phyloP scores from a whole-genome alignment of 2,797 vertebrate species.

The Distichodus sexfasciatus region DNA sequence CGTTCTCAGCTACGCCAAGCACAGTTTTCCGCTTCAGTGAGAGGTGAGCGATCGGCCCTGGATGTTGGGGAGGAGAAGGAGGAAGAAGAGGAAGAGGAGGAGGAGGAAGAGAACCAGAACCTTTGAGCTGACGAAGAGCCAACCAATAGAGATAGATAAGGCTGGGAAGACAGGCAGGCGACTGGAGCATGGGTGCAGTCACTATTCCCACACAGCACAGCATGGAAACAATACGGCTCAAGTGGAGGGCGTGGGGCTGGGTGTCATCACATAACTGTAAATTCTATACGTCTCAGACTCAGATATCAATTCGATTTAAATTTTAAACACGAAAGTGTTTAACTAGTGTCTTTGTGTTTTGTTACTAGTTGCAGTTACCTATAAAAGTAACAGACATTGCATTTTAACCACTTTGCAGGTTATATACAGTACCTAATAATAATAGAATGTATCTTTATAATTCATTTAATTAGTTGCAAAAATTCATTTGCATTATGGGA shows the following conservation, averaged over 20 bases:
- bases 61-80: slow-evolving; percentile 32
- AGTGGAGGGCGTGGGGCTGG: neutral
- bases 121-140: slow-evolving; percentile 40
- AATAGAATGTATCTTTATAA: no score
- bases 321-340: no score
- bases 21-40: slow-evolving; percentile 79
- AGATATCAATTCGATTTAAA: no score
- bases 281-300: no score
- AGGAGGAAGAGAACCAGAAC: slow-evolving; percentile 52
- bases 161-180: slow-evolving; percentile 23
- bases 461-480: no score
- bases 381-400: no score
- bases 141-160: slow-evolving; percentile 14
- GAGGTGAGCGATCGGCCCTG: slow-evolving; percentile 68
- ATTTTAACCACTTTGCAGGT: no score
- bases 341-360: no score
- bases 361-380: no score
- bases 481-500: no score
- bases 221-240: slow-evolving; percentile 15
- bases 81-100: slow-evolving; percentile 4
- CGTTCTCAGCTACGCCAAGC: slow-evolving; percentile 76
- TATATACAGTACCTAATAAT: no score
- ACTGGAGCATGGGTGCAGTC: slow-evolving; percentile 23
- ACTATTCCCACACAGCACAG: slow-evolving; percentile 10
- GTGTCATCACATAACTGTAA: no score